Conservation (phyloP, 2,888 invertebrate species). For the Sialis fuliginosa region DNA sequence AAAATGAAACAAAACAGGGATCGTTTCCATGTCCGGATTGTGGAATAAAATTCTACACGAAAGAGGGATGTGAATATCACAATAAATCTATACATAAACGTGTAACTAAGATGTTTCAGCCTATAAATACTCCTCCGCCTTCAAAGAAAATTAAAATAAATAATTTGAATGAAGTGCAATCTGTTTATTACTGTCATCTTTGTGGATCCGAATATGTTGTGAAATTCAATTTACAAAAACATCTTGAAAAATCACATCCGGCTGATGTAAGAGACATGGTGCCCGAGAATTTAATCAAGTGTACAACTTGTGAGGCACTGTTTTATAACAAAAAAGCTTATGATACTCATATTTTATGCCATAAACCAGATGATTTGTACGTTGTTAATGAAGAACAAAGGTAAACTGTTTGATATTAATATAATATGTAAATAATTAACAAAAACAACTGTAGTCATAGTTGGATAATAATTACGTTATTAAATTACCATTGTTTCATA, state of each 20-base stretch:
- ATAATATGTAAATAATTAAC: too few species aligned
- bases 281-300: conserved; percentile 36
- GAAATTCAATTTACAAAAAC: conserved; percentile 46
- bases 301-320: conserved; percentile 44
- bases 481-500: conserved; percentile 14
- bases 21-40: conserved; percentile 34
- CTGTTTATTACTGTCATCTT: conserved; percentile 34
- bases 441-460: neutral
- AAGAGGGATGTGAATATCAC: conserved; percentile 39
- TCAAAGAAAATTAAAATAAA: conserved; percentile 33
- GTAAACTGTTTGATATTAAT: conserved; percentile 12
- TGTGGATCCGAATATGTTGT: conserved; percentile 49
- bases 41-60: conserved; percentile 33
- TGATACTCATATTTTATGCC: conserved; percentile 41
- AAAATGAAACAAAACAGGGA: conserved; percentile 14
- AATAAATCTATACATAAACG: conserved; percentile 29
- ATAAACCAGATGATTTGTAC: conserved; percentile 40
- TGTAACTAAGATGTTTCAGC: conserved; percentile 25
- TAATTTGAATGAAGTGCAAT: conserved; percentile 30
- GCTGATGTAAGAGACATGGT: conserved; percentile 30
- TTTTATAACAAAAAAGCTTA: conserved; percentile 47
- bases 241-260: conserved; percentile 31
- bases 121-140: conserved; percentile 30
- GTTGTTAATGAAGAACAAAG: conserved; percentile 36
- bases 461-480: neutral